Conservation (phyloP, 1,140 invertebrate genomes). For the Chrysopa pallens region DNA sequence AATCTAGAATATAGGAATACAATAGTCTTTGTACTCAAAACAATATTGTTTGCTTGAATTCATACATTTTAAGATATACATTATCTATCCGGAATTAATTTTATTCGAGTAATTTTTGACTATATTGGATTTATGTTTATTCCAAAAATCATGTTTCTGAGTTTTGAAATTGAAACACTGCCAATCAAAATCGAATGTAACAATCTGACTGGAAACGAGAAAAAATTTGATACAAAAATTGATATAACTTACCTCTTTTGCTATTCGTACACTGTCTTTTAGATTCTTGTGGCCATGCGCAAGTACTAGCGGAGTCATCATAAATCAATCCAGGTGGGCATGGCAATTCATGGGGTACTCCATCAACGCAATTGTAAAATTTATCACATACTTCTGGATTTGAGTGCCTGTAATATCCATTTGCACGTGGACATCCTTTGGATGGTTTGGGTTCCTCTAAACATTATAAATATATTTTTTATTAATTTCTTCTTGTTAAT, state of each 20-base stretch:
- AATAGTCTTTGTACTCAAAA: neutral
- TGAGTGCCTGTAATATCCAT: conserved; percentile 63
- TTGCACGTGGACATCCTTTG: conserved; percentile 56
- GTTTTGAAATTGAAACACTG: neutral
- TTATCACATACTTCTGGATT: conserved; percentile 62
- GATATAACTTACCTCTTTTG: conserved; percentile 38
- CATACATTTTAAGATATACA: too few relatives aligned
- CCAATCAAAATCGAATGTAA: neutral
- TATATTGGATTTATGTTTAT: too few relatives aligned
- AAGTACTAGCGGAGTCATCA: conserved; percentile 52
- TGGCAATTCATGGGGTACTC: conserved; percentile 44
- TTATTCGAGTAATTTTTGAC: too few relatives aligned
- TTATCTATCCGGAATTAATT: too few relatives aligned
- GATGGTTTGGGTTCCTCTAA: conserved; percentile 51
- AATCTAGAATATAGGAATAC: conserved; percentile 23
- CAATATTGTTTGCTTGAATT: neutral
- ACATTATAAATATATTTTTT: conserved; percentile 11
- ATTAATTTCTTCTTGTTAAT: conserved; percentile 8
- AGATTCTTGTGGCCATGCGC: conserved; percentile 50
- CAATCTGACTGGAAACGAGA: too few relatives aligned
- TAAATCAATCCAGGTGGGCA: conserved; percentile 62
- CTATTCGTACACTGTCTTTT: conserved; percentile 36
- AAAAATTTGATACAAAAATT: too few relatives aligned
- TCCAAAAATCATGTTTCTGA: too few relatives aligned
- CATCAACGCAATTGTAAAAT: conserved; percentile 67